Conservation (phyloP, 2,888 invertebrate species). For the Erebia ligea region DNA sequence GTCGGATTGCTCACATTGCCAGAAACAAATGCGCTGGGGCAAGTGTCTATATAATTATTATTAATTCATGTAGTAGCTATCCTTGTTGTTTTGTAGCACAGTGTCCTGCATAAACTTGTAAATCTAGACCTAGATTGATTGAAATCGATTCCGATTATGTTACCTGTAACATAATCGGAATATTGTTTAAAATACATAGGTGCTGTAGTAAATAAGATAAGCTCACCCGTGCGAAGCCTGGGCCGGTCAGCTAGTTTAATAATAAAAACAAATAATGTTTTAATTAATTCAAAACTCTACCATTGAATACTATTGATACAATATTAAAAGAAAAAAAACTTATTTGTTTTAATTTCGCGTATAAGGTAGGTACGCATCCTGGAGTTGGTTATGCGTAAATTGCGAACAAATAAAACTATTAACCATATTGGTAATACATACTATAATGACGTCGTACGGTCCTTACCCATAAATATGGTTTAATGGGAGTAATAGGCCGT, state of each 20-base stretch:
- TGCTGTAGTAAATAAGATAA: too few species aligned
- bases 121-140: too few species aligned
- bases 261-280: background rate
- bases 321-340: background rate
- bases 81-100: too few species aligned
- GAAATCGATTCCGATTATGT: too few species aligned
- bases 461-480: constrained; percentile 29
- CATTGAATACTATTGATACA: background rate
- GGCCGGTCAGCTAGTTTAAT: too few species aligned
- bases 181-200: too few species aligned
- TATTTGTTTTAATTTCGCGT: background rate
- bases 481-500: constrained; percentile 32
- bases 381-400: constrained; percentile 29
- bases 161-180: too few species aligned
- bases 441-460: constrained; percentile 36
- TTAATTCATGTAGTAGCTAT: too few species aligned
- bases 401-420: constrained; percentile 34
- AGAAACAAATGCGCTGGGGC: background rate
- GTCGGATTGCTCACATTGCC: constrained; percentile 21
- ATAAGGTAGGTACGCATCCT: background rate
- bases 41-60: background rate
- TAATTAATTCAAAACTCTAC: background rate
- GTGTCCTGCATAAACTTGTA: too few species aligned
- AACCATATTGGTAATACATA: constrained; percentile 40
- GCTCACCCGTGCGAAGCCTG: too few species aligned